A percentile compares a stretch with the other conserved stretches of the same genome.
phyloP scores from a whole-genome alignment of 2,113 vertebrate genomes.

The Nycticebus coucang region DNA sequence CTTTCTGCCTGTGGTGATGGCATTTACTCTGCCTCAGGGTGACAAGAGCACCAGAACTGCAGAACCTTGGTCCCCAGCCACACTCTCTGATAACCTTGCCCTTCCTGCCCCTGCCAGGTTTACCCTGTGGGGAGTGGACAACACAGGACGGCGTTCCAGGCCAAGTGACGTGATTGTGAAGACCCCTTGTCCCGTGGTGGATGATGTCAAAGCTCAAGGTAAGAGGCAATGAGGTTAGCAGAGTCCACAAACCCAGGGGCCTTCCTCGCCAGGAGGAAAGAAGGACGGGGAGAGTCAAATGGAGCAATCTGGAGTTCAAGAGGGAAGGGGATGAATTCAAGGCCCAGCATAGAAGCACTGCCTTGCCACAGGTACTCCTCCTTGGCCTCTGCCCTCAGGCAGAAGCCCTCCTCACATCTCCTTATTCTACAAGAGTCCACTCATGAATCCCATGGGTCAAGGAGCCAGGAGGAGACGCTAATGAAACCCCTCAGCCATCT shows the following conservation, averaged over 20 bases:
- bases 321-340: too few species aligned
- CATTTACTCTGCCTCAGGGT: rapidly evolving
- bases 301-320: too few species aligned
- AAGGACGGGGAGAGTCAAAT: rapidly evolving
- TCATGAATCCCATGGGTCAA: rapidly evolving
- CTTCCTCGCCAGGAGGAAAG: rapidly evolving
- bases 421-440: rapidly evolving
- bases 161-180: constrained; percentile 96
- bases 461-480: not conserved
- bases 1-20: not conserved
- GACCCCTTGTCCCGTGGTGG: constrained; percentile 96
- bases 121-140: constrained; percentile 97
- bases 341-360: too few species aligned
- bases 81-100: not conserved
- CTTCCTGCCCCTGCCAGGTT: constrained; percentile 87
- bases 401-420: rapidly evolving
- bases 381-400: rapidly evolving
- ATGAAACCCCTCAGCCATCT: rapidly evolving
- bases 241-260: not conserved
- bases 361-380: too few species aligned
- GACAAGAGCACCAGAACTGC: rapidly evolving
- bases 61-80: too few species aligned
- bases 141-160: constrained; percentile 95
- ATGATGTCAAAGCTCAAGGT: constrained; percentile 99
- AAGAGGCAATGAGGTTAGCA: constrained; percentile 43